Evolutionary conservation across 1,140 invertebrate genomes (phyloP).

Genomic region (Temnothorax nylanderi): DNA sequence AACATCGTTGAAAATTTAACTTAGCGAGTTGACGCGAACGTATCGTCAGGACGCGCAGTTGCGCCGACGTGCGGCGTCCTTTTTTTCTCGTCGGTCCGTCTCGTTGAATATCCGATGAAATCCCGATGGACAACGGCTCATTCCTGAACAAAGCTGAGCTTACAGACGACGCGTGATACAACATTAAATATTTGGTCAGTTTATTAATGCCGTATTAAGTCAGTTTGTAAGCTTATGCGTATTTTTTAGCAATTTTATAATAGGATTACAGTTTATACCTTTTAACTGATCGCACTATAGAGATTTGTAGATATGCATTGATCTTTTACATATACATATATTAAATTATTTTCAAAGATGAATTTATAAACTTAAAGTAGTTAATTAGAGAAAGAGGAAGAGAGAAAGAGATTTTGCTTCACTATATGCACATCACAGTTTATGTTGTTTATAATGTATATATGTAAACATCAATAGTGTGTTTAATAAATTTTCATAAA

Average conservation of each 20-base stretch:
- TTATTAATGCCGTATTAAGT: constrained; percentile 3
- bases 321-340: background rate
- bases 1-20: constrained; percentile 46
- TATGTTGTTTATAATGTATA: background rate
- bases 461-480: background rate
- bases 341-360: background rate
- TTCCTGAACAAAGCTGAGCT: background rate
- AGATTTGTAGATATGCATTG: background rate
- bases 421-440: constrained; percentile 16
- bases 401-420: background rate
- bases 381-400: background rate
- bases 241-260: background rate
- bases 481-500: constrained; percentile 25
- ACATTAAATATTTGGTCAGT: constrained; percentile 7
- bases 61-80: background rate
- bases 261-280: background rate
- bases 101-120: constrained; percentile 71
- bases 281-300: background rate
- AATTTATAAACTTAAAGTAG: constrained; percentile 1
- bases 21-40: constrained; percentile 13
- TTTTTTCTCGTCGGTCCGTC: constrained; percentile 38
- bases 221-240: background rate
- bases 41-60: constrained; percentile 6
- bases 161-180: background rate
- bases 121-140: constrained; percentile 65